Conservation (phyloP, 1,140 invertebrate species). For the Lithobius niger region DNA sequence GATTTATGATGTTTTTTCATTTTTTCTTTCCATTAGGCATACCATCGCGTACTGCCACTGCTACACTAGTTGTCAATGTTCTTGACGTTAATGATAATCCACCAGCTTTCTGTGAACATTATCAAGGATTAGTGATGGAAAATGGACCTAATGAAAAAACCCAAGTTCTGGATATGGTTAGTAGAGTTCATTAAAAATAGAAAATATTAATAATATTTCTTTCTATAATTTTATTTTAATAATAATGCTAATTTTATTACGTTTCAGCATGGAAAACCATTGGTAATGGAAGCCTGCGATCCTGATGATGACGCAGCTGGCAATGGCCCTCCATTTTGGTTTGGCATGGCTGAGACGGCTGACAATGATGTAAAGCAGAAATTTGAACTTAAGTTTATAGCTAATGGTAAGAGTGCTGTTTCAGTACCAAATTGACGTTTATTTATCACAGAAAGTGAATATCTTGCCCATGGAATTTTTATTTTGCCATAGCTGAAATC, state of each 20-base stretch:
- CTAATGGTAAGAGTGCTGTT: background rate
- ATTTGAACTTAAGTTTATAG: constrained; percentile 44
- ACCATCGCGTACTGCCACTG: constrained; percentile 3
- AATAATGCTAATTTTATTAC: background rate
- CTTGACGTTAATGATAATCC: constrained; percentile 78
- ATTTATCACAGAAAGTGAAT: too few relatives aligned
- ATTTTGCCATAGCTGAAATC: too few relatives aligned
- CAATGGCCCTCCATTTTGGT: constrained; percentile 70
- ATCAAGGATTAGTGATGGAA: constrained; percentile 62
- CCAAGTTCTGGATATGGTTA: constrained; percentile 2
- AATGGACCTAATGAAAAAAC: constrained; percentile 31
- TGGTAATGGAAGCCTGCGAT: constrained; percentile 45
- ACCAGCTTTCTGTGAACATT: constrained; percentile 62
- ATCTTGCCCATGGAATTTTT: too few relatives aligned
- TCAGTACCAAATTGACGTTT: background rate
- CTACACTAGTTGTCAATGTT: constrained; percentile 39
- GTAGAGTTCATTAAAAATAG: background rate
- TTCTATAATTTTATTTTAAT: background rate
- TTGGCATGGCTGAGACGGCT: constrained; percentile 49
- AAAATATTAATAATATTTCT: background rate
- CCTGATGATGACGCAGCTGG: constrained; percentile 50
- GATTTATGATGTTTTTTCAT: too few relatives aligned
- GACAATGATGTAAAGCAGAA: constrained; percentile 49
- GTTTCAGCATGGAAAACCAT: background rate
- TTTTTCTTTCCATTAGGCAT: background rate